Conservation (phyloP, 2,888 invertebrate species). For the Cosmia pyralina region DNA sequence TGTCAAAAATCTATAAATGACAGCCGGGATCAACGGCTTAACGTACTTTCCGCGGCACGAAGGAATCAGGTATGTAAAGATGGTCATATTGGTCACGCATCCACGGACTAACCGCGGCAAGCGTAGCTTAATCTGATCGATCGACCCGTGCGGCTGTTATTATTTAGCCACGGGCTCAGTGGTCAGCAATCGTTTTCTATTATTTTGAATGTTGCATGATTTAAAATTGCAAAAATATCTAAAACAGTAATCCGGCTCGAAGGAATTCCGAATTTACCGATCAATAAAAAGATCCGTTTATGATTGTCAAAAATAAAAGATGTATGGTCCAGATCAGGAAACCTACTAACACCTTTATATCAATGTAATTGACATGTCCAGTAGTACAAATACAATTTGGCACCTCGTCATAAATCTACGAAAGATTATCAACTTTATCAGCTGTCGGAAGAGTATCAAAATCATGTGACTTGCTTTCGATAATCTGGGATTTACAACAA, state of each 20-base stretch:
- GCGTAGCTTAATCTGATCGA: no score
- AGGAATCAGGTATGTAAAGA: no score
- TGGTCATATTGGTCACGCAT: no score
- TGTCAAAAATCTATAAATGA: no score
- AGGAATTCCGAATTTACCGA: background rate
- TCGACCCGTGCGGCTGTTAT: no score
- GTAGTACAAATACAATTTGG: background rate
- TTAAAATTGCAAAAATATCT: no score
- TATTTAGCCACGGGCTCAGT: no score
- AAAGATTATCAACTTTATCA: constrained; percentile 47
- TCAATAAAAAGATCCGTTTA: background rate
- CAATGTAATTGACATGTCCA: constrained; percentile 26
- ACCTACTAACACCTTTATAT: background rate
- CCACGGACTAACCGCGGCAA: no score
- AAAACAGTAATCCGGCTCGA: background rate
- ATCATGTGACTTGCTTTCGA: constrained; percentile 45
- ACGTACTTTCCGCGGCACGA: no score
- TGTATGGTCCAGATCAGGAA: constrained; percentile 20
- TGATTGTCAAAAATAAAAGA: constrained; percentile 1
- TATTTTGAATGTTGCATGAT: no score
- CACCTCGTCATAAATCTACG: constrained; percentile 18
- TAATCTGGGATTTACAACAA: constrained; percentile 24
- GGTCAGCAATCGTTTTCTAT: no score
- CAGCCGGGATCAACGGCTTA: no score
- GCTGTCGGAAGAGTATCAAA: constrained; percentile 22